Evolutionary conservation across 2,797 vertebrate species (phyloP).

Genomic region (Oreonectes daqikongensis): DNA sequence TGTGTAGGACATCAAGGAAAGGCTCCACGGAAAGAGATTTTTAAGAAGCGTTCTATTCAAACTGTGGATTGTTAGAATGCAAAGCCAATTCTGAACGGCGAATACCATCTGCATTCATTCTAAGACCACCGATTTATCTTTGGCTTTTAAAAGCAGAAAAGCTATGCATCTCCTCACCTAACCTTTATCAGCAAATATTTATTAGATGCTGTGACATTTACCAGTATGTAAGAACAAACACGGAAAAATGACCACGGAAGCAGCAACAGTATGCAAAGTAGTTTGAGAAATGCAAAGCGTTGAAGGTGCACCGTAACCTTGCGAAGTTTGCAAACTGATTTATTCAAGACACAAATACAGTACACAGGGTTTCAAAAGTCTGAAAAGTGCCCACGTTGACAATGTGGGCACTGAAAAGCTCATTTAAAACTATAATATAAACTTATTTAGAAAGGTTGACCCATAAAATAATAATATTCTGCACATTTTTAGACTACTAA

Average conservation of each 20-base stretch:
- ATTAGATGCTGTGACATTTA: constrained; percentile 17
- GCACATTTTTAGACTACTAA: not conserved
- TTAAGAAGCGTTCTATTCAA: constrained; percentile 10
- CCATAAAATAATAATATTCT: not conserved
- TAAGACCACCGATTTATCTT: not conserved
- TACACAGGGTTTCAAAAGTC: not conserved
- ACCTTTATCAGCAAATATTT: constrained; percentile 10
- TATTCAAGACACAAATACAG: not conserved
- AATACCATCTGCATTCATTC: constrained; percentile 15
- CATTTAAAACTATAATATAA: not conserved
- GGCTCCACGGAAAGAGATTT: constrained; percentile 8
- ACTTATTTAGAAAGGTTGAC: not conserved
- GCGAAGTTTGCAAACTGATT: not conserved
- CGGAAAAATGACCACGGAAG: not conserved
- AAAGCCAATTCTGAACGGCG: not conserved
- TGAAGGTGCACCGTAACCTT: not conserved
- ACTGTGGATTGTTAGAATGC: not conserved
- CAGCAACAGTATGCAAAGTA: constrained; percentile 8
- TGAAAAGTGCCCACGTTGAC: not conserved
- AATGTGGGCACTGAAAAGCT: not conserved
- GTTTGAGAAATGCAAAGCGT: not conserved
- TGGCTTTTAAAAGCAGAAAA: constrained; percentile 16
- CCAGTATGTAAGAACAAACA: constrained; percentile 7
- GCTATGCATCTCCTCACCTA: constrained; percentile 6
- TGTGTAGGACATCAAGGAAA: constrained; percentile 30